Evolutionary conservation across 2,797 vertebrate species (phyloP).

Genomic region (Macropus fuliginosus): DNA sequence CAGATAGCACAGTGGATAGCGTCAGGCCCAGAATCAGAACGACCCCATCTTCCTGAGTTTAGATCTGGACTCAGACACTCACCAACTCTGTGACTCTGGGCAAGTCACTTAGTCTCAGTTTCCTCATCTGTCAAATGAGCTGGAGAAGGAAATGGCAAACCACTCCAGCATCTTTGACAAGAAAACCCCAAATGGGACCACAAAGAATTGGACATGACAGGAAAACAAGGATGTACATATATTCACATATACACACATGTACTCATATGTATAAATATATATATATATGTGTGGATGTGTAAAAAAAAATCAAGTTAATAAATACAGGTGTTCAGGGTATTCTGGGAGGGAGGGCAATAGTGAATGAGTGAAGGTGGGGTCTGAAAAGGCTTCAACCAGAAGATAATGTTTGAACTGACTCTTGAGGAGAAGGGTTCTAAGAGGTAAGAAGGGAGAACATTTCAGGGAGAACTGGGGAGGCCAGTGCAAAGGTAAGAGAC

Average conservation of each 20-base stretch:
- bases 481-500: not conserved
- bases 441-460: not conserved
- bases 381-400: not conserved
- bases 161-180: not conserved
- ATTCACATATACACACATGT: not conserved
- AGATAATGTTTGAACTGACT: not conserved
- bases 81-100: not conserved
- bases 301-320: not conserved
- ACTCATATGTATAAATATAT: no score
- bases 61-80: not conserved
- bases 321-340: not conserved
- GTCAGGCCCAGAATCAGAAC: not conserved
- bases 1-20: not conserved
- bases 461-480: not conserved
- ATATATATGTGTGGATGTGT: no score
- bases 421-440: not conserved
- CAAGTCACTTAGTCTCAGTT: not conserved
- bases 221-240: not conserved
- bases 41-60: not conserved
- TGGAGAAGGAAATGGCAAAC: not conserved
- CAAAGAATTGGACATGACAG: not conserved
- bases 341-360: not conserved
- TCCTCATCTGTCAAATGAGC: not conserved
- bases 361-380: not conserved
- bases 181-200: not conserved